Conservation (phyloP, 2,888 invertebrate genomes). For the Ochropacha duplaris region DNA sequence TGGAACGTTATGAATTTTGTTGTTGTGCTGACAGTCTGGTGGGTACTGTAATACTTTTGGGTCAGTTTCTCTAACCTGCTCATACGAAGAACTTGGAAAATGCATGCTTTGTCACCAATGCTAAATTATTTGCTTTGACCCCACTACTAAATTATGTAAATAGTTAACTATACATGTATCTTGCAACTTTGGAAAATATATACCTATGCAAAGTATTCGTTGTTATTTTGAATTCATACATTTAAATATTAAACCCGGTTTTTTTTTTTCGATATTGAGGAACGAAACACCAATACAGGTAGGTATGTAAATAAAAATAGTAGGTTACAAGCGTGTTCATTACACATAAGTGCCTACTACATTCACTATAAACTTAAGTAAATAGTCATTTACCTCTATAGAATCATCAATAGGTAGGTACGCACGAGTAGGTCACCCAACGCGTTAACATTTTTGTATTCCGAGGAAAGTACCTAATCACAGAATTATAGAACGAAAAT, state of each 20-base stretch:
- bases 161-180: background rate
- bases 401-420: background rate
- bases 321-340: background rate
- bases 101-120: background rate
- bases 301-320: conserved; percentile 2
- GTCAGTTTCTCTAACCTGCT: conserved; percentile 1
- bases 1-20: background rate
- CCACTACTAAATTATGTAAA: background rate
- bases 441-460: background rate
- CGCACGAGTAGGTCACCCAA: background rate
- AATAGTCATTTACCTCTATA: background rate
- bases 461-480: no score
- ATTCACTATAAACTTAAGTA: background rate
- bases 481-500: background rate
- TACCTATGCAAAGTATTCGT: background rate
- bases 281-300: background rate
- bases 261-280: background rate
- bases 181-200: background rate
- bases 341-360: background rate
- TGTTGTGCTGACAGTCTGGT: background rate
- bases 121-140: background rate
- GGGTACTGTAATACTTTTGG: background rate
- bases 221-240: background rate
- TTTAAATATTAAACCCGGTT: conserved; percentile 2
- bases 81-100: background rate